Evolutionary conservation across 2,797 vertebrate genomes (phyloP), one percentile per base, ranked within the genome.

Genomic region (Miichthys miiuy): DNA sequence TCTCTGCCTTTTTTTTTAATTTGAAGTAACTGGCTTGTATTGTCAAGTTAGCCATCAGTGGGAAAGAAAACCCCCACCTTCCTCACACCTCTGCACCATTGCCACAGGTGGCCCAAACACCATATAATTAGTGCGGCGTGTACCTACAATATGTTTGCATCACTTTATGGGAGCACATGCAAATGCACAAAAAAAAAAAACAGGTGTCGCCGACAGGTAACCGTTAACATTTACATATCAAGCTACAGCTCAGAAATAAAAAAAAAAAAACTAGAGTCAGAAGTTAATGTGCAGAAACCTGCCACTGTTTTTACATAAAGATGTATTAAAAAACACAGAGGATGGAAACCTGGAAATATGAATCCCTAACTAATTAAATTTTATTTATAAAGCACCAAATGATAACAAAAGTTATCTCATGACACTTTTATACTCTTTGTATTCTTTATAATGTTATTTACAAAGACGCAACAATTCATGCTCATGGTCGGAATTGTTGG

Each of bases 31-130:
- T 63, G 47, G 4, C 30, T 81, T 11, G 30, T 60, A 71, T 54
- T 80, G 72, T 85, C 51, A 34, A n/a, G n/a, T 72, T 77, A 34
- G 78, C 42, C 51, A 14, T 86, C 77, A 62, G 66, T 14, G n/a
- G n/a, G 67, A 77, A 75, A 77, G 50, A 76, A 67, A 56, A 5
- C 7, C 65, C 1, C 25, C 8, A 16, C 30, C 65, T 3, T 17
- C 23, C 64, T 67, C 58, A 70, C 70, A 77, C 65, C 73, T 71
- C 70, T 77, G 72, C 74, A 50, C 67, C 67, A 61, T 10, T 41
- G 5, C 73, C 48, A 75, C 88, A 90, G 82, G 84, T 90, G 88
- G 73, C 47, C 18, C 72, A 44, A 52, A 47, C 82, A 79, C 68
- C 30, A 8, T 76, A 41, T 82, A 78, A 89, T 90, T 86, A 84